Evolutionary conservation across 2,113 vertebrate species (phyloP).

Genomic region (Hoplias malabaricus): DNA sequence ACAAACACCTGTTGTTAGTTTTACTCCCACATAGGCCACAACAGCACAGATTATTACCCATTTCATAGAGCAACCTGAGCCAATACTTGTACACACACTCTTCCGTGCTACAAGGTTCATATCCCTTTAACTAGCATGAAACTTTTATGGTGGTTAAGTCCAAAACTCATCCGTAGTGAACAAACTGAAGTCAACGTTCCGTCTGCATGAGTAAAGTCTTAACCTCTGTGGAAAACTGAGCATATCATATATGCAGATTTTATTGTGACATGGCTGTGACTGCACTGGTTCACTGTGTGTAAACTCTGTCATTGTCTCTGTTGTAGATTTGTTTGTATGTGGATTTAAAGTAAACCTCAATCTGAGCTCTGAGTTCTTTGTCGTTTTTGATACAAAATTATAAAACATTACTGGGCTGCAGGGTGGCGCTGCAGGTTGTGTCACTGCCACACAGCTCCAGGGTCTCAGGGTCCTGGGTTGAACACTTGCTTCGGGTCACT

Average conservation of each 20-base stretch:
- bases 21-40: background rate
- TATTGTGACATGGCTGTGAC: slow-evolving; percentile 33
- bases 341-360: background rate
- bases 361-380: background rate
- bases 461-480: too few species aligned
- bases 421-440: too few species aligned
- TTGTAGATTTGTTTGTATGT: background rate
- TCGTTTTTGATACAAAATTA: too few species aligned
- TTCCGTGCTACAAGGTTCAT: slow-evolving; percentile 1
- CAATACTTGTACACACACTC: background rate
- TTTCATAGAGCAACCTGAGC: background rate
- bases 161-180: slow-evolving; percentile 16
- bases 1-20: background rate
- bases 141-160: slow-evolving; percentile 25
- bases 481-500: too few species aligned
- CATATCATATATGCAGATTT: slow-evolving; percentile 51
- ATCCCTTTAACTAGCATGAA: slow-evolving; percentile 17
- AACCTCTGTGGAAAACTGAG: slow-evolving; percentile 34
- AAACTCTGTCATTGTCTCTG: slow-evolving; percentile 11
- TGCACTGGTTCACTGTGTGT: slow-evolving; percentile 29
- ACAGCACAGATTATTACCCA: background rate
- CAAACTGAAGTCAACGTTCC: slow-evolving; percentile 3
- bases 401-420: too few species aligned
- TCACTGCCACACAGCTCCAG: too few species aligned
- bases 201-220: slow-evolving; percentile 18